Percentiles rank a stretch among this genome's conserved stretches.
phyloP scores from a whole-genome alignment of 2,797 vertebrate genomes.

The Paramormyrops hopkinsi region DNA sequence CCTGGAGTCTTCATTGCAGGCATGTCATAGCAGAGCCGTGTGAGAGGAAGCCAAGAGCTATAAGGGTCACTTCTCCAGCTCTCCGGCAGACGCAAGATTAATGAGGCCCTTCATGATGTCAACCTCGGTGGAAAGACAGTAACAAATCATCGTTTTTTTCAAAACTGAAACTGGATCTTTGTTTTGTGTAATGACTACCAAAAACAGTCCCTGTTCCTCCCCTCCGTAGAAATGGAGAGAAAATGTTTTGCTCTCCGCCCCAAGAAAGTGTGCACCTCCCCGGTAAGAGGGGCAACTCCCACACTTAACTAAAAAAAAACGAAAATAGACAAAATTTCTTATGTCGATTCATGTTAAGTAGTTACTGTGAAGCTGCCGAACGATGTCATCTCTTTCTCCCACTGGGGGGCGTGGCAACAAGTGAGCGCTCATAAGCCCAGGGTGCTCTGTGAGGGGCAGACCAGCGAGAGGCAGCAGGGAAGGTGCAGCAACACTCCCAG shows the following conservation, averaged over 20 bases:
- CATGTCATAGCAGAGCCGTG: neutral
- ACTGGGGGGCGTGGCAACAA: neutral
- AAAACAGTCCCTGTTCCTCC: neutral
- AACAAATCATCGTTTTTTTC: neutral
- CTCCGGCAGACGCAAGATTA: neutral
- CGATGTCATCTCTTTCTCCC: too few relatives aligned
- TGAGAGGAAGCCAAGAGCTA: neutral
- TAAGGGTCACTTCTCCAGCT: neutral
- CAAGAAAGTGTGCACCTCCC: neutral
- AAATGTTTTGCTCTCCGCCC: neutral
- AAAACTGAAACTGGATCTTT: neutral
- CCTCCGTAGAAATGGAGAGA: neutral
- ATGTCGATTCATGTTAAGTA: neutral
- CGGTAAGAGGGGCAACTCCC: neutral
- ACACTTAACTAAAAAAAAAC: neutral
- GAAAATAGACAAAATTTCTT: neutral
- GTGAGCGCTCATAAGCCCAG: neutral
- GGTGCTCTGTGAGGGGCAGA: neutral
- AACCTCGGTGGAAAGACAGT: neutral
- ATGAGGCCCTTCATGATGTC: neutral
- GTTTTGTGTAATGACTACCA: neutral
- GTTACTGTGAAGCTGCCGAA: too few relatives aligned
- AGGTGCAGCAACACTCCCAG: neutral
- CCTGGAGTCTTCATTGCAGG: neutral
- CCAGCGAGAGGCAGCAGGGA: neutral